Evolutionary conservation across 2,797 vertebrate species (phyloP).

Genomic region (Chrosomus eos): DNA sequence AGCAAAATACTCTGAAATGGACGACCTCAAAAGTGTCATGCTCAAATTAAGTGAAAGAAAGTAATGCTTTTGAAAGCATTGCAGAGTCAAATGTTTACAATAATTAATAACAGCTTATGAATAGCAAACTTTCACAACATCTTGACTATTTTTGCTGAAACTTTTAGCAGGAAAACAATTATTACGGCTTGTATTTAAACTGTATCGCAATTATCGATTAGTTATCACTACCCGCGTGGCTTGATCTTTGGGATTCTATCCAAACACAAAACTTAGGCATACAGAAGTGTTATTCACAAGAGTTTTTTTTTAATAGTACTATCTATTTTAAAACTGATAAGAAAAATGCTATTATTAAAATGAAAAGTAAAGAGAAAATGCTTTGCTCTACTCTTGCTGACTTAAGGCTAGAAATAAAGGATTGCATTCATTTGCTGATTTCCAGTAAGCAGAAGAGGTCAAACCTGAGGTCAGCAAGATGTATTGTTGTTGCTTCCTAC

Average conservation of each 20-base stretch:
- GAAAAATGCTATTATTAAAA: neutral
- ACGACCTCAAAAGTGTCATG: neutral
- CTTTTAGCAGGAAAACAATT: neutral
- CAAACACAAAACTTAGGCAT: neutral
- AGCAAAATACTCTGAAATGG: neutral
- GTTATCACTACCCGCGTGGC: neutral
- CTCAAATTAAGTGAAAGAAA: neutral
- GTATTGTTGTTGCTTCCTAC: conserved; percentile 3
- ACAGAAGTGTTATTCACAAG: neutral
- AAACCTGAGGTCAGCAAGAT: neutral
- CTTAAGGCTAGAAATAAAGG: neutral
- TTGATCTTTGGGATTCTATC: neutral
- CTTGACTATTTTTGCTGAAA: neutral
- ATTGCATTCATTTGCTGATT: conserved; percentile 1
- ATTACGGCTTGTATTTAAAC: neutral
- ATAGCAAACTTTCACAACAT: neutral
- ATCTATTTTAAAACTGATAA: neutral
- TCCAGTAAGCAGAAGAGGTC: neutral
- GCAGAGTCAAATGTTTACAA: neutral
- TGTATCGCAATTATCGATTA: too few relatives aligned
- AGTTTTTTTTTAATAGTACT: neutral
- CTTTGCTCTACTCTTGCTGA: neutral
- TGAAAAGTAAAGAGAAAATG: neutral
- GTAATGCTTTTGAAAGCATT: neutral
- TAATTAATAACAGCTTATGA: neutral